A percentile compares a stretch with the other conserved stretches of the same genome.
Conservation (phyloP, 2,797 vertebrate genomes). For the Clarias laeviceps region DNA sequence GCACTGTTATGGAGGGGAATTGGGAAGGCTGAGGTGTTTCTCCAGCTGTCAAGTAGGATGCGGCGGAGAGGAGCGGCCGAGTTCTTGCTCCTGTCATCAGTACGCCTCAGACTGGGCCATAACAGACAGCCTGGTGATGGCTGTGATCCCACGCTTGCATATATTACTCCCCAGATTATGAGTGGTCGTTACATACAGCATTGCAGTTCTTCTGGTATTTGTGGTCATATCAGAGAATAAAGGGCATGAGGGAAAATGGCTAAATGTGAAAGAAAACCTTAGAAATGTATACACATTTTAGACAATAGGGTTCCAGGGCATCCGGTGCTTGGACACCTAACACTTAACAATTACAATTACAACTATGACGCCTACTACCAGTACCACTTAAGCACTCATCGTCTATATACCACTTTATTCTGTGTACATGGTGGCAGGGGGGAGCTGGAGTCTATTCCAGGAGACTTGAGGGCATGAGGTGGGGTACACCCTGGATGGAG, state of each 20-base stretch:
- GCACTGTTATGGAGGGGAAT: constrained; percentile 48
- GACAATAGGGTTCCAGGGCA: not conserved
- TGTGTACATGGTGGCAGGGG: no score
- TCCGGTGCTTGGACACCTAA: not conserved
- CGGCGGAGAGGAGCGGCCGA: constrained; percentile 39
- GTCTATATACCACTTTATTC: no score
- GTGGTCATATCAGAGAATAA: not conserved
- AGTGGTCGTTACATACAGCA: constrained; percentile 17
- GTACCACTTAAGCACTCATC: not conserved
- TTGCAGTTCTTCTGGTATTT: not conserved
- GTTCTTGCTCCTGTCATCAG: constrained; percentile 65
- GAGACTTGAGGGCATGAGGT: no score
- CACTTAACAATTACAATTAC: not conserved
- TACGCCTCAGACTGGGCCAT: constrained; percentile 64
- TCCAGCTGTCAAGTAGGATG: constrained; percentile 66
- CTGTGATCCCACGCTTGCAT: constrained; percentile 68
- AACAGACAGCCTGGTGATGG: constrained; percentile 74
- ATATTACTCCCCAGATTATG: constrained; percentile 43
- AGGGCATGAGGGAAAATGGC: not conserved
- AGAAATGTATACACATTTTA: not conserved
- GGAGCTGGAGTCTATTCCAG: no score
- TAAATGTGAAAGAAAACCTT: not conserved
- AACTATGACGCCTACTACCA: not conserved
- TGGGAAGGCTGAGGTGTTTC: constrained; percentile 60
- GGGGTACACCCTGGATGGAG: no score